These are phyloP conservation scores for Limenitis camilla DNA, from an alignment of 2,888 invertebrate genomes.

Conservation along the genomic window DNA sequence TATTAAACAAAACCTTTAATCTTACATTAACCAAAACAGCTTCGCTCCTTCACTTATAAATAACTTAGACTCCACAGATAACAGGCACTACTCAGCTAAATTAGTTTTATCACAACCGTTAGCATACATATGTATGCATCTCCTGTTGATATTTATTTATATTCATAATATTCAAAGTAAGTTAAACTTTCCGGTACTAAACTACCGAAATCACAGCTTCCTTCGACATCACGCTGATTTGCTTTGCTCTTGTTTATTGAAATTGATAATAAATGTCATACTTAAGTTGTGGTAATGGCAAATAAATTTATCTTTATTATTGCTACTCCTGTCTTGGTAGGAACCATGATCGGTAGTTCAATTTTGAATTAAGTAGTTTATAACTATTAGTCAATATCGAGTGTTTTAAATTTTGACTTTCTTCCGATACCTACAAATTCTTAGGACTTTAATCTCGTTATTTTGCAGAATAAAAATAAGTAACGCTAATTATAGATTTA, in stretches of 20 bases:
- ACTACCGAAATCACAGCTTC: conserved; percentile 20
- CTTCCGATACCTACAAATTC: no score
- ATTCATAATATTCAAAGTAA: conserved; percentile 19
- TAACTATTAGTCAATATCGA: no score
- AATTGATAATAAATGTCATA: conserved; percentile 22
- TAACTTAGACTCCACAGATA: no score
- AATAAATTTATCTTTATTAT: conserved; percentile 19
- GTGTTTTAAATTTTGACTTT: no score
- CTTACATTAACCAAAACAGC: no score
- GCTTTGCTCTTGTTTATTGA: conserved; percentile 20
- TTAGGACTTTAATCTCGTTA: no score
- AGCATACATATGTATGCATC: not conserved
- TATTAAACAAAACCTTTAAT: no score
- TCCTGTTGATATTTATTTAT: conserved; percentile 8
- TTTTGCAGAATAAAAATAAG: no score
- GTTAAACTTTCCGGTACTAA: conserved; percentile 13
- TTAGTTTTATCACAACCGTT: conserved; percentile 5
- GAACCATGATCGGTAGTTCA: conserved; percentile 11
- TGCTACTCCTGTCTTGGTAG: conserved; percentile 13
- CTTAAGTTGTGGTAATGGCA: conserved; percentile 16
- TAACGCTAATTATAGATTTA: no score
- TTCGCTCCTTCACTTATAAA: no score
- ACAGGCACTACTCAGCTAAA: not conserved
- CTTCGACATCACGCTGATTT: conserved; percentile 22
- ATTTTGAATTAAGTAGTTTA: conserved; percentile 15